Evolutionary conservation across 2,888 invertebrate species (phyloP).

Genomic region (Cacoxenus indagator): DNA sequence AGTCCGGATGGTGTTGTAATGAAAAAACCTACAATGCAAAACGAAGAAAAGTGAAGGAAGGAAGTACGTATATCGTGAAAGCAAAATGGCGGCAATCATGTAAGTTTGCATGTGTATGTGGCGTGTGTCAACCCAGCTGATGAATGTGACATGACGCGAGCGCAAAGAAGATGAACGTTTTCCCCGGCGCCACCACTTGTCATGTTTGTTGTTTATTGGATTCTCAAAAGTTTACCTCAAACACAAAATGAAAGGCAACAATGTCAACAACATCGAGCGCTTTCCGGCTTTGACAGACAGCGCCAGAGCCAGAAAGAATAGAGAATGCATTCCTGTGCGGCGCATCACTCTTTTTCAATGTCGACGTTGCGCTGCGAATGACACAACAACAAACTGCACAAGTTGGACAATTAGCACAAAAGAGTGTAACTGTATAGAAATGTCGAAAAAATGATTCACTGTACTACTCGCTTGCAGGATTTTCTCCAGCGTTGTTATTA

Average conservation of each 20-base stretch:
- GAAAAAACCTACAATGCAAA: neutral
- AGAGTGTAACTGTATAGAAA: too few species aligned
- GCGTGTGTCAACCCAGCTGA: slow-evolving; percentile 3
- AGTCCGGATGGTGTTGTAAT: neutral
- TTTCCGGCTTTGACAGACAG: neutral
- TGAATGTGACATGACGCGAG: slow-evolving; percentile 18
- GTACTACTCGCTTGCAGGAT: too few species aligned
- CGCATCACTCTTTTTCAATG: neutral
- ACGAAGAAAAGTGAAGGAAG: neutral
- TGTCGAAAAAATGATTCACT: too few species aligned
- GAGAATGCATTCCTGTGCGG: neutral
- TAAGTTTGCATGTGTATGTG: neutral
- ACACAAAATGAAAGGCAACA: neutral
- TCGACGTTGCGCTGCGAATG: neutral
- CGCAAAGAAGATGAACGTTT: neutral
- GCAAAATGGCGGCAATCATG: neutral
- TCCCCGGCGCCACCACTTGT: neutral
- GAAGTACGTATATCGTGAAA: neutral
- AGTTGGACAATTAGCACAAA: neutral
- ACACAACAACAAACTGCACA: neutral
- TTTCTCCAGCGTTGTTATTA: too few species aligned
- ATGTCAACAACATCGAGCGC: neutral
- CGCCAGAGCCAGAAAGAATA: neutral
- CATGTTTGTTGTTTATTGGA: slow-evolving; percentile 19
- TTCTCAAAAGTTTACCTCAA: slow-evolving; percentile 8